Percentiles rank a stretch among this genome's conserved stretches.
Evolutionary conservation across 2,888 invertebrate genomes (phyloP).

Genomic region (Suillia variegata): DNA sequence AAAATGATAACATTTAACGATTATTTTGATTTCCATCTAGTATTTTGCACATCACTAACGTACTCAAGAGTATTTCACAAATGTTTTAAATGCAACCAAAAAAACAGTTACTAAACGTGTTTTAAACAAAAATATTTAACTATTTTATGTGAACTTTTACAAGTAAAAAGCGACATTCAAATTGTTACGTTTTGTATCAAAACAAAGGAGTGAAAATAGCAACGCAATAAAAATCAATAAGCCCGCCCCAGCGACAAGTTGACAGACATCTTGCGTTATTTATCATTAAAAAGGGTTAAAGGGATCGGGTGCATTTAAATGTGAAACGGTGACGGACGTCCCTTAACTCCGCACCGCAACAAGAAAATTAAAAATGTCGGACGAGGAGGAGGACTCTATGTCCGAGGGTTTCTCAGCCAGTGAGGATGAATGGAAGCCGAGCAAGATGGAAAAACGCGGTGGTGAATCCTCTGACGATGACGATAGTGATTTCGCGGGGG

Average conservation of each 20-base stretch:
- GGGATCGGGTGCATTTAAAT: no score
- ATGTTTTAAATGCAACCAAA: background rate
- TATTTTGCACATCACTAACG: no score
- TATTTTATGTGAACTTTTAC: background rate
- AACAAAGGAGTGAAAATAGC: background rate
- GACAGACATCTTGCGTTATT: no score
- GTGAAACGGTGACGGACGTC: background rate
- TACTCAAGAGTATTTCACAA: no score
- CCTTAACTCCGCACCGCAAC: no score
- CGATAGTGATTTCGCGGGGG: slow-evolving; percentile 53
- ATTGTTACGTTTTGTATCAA: background rate
- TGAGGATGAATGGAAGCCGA: slow-evolving; percentile 57
- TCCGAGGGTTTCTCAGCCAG: slow-evolving; percentile 59
- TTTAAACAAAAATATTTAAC: background rate
- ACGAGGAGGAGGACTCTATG: slow-evolving; percentile 53
- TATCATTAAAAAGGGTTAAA: no score
- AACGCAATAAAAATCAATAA: background rate
- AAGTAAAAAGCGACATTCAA: background rate
- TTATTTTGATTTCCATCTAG: no score
- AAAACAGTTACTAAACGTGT: no score
- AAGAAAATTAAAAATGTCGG: no score
- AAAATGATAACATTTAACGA: no score
- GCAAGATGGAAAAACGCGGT: slow-evolving; percentile 39
- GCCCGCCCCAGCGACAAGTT: no score
- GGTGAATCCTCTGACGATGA: slow-evolving; percentile 58